Percentiles rank a stretch among this genome's conserved stretches.
These are phyloP conservation scores for Chiloscyllium plagiosum DNA, from an alignment of 2,113 vertebrate genomes.

Conservation along the genomic window DNA sequence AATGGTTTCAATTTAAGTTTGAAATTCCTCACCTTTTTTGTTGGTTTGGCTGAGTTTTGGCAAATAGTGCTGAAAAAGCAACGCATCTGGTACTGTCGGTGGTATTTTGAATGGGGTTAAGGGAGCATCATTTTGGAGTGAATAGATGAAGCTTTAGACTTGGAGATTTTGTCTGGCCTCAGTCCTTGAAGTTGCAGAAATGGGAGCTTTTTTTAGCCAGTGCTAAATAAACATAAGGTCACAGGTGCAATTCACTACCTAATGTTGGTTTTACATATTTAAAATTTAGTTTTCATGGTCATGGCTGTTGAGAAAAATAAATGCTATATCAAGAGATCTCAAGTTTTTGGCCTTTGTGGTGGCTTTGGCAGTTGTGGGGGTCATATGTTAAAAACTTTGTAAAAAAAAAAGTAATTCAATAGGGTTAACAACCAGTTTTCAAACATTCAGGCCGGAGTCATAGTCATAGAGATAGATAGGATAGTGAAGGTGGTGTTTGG, in stretches of 20 bases:
- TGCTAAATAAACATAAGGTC: background rate
- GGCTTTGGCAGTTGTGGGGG: background rate
- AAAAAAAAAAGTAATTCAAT: background rate
- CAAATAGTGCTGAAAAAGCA: background rate
- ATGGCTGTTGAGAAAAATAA: background rate
- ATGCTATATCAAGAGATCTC: background rate
- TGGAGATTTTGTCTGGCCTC: background rate
- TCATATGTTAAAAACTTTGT: background rate
- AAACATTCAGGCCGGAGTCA: background rate
- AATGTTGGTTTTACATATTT: background rate
- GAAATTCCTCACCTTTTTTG: background rate
- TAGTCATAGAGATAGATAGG: no score
- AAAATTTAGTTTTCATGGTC: background rate
- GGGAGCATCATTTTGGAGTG: background rate
- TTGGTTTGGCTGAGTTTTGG: background rate
- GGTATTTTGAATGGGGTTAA: background rate
- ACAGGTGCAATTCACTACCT: background rate
- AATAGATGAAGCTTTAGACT: background rate
- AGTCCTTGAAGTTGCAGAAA: background rate
- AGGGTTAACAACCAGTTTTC: background rate
- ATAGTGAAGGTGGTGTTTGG: no score
- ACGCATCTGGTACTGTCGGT: background rate
- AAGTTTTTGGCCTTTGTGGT: background rate
- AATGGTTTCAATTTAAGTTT: background rate
- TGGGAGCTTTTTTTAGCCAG: background rate